Evolutionary conservation across 2,797 vertebrate species (phyloP).

Genomic region (Neostethus bicornis): DNA sequence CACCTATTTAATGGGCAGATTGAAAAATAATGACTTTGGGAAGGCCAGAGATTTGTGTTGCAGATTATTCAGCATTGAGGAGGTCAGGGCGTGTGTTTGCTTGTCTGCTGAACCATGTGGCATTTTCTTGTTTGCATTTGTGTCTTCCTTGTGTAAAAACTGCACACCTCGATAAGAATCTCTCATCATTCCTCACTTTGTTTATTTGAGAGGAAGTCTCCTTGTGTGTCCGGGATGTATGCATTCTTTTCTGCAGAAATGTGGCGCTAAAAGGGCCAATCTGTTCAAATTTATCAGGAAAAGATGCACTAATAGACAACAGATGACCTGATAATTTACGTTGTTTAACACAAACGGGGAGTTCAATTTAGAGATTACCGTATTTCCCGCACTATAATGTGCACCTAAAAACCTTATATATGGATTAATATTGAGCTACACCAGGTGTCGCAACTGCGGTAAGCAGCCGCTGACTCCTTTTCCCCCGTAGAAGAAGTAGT

Average conservation of each 20-base stretch:
- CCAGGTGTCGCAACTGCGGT: too few relatives aligned
- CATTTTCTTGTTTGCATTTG: conserved; percentile 59
- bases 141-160: conserved; percentile 49
- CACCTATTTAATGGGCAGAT: conserved; percentile 38
- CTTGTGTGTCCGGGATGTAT: conserved; percentile 34
- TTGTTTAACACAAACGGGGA: too few relatives aligned
- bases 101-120: conserved; percentile 56
- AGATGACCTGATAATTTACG: too few relatives aligned
- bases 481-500: too few relatives aligned
- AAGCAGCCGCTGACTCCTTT: too few relatives aligned
- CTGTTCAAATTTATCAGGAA: too few relatives aligned
- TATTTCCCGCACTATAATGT: too few relatives aligned
- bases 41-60: conserved; percentile 53
- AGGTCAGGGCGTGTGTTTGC: conserved; percentile 59
- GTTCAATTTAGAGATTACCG: too few relatives aligned
- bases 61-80: conserved; percentile 55
- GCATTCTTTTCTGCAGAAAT: conserved; percentile 18
- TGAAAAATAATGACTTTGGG: conserved; percentile 38
- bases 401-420: too few relatives aligned
- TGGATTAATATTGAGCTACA: too few relatives aligned
- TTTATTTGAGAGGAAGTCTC: conserved; percentile 64
- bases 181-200: conserved; percentile 62
- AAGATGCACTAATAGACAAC: too few relatives aligned
- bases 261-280: conserved; percentile 7
- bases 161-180: conserved; percentile 46